A percentile compares a stretch with the other conserved stretches of the same genome.
These are phyloP conservation scores for Centropus bengalensis DNA, from an alignment of 2,113 vertebrate species.

Conservation along the genomic window DNA sequence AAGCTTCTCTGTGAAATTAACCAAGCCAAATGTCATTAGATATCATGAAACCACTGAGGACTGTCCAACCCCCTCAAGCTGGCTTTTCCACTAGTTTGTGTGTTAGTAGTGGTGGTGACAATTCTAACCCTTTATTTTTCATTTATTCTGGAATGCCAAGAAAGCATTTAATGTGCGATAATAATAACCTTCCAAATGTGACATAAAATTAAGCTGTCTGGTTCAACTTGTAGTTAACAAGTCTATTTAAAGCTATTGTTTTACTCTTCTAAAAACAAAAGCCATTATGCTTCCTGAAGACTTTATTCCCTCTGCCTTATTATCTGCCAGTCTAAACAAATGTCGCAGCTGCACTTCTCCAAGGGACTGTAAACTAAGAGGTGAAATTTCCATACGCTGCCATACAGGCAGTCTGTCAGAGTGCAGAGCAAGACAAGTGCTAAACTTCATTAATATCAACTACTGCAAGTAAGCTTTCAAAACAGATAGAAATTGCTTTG, in stretches of 20 bases:
- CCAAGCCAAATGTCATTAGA: background rate
- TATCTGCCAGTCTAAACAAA: constrained; percentile 22
- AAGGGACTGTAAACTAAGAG: background rate
- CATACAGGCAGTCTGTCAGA: background rate
- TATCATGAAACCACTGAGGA: background rate
- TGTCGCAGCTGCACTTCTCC: constrained; percentile 9
- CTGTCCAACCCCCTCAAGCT: background rate
- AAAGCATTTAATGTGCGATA: background rate
- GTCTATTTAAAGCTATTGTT: constrained; percentile 12
- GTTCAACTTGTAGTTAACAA: constrained; percentile 1
- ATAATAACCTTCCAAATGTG: background rate
- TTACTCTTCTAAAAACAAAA: constrained; percentile 14
- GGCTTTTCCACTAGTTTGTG: background rate
- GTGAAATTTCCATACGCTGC: constrained; percentile 14
- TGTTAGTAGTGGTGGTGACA: background rate
- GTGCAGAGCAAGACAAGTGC: background rate
- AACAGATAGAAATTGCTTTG: background rate
- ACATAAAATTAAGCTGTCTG: constrained; percentile 10
- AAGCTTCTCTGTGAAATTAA: background rate
- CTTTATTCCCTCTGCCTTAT: background rate
- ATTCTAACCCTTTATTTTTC: background rate
- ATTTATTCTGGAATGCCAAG: background rate
- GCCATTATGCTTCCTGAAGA: background rate
- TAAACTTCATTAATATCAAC: constrained; percentile 23
- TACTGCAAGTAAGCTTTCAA: background rate